A percentile compares a stretch with the other conserved stretches of the same genome.
Conservation (phyloP, 2,113 vertebrate genomes). For the Agelaius tricolor region DNA sequence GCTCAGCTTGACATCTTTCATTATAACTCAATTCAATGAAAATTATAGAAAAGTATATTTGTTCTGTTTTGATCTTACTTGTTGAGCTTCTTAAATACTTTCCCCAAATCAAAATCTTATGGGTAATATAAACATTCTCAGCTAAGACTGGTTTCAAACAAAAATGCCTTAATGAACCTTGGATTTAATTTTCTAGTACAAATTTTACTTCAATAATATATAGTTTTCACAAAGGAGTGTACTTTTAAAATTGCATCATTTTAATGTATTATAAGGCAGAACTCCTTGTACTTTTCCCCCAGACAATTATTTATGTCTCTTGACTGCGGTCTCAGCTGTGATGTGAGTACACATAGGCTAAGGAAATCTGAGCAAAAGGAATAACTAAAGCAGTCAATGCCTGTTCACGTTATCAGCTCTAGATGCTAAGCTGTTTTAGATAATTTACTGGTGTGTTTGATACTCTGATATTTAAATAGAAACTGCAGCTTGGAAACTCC, state of each 20-base stretch:
- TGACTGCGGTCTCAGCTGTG: constrained; percentile 2
- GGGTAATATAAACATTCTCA: not conserved
- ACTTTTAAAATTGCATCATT: not conserved
- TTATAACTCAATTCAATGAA: not conserved
- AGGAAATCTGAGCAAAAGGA: constrained; percentile 12
- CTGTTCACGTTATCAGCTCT: not conserved
- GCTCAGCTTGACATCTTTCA: not conserved
- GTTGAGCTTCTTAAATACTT: not conserved
- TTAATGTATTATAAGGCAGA: not conserved
- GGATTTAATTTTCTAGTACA: not conserved
- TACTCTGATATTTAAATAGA: constrained; percentile 16
- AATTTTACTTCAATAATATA: not conserved
- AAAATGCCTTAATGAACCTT: not conserved
- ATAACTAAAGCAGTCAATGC: not conserved
- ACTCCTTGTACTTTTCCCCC: not conserved
- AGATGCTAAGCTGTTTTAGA: not conserved
- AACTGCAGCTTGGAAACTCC: not conserved
- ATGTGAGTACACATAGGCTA: not conserved
- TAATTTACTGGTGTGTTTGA: not conserved
- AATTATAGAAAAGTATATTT: not conserved
- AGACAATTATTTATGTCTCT: constrained; percentile 30
- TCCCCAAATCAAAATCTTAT: not conserved
- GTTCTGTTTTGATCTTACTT: not conserved
- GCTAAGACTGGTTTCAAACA: not conserved
- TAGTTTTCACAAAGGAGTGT: not conserved